Base-by-base conservation (phyloP, 2,888 invertebrate species). In the Fabriciana adippe region DNA sequence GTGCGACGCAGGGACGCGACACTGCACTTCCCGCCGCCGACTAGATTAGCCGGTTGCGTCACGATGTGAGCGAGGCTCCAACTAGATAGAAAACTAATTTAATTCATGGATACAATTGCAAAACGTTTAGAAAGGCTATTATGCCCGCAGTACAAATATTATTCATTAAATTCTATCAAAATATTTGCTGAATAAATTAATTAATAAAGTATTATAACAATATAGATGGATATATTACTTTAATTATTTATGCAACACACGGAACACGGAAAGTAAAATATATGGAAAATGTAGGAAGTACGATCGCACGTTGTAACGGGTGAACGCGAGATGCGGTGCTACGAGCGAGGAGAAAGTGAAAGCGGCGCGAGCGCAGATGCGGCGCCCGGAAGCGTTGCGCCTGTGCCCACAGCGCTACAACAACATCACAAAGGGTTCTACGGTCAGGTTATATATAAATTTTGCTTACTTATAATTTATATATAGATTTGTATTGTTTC, bases 21-120 rank as follows among this genome's bases (percentile, higher is more conserved):
- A 91, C 92, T 92, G 92, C 91, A 92, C 92, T 92, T 92, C 92
- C 92, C 92, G 92, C 91, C 89, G 87, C 90, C 90, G 88, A 89
- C 91, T 92, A 92, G 91, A 92, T 92, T 92, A 92, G 90, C 86
- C 86, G 88, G 89, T 92, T 92, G 90, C 92, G 92, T 92, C 91
- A 92, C 88, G 81, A 86, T 79, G 83, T 78, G 84, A 88, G 84
- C 84, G 80, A 78, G 76, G 81, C 79, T 79, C 81, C 80, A 79
- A 80, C 80, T 81, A 79, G 77, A 80, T 81, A 78, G 79, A 79
- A 79, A 83, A 83, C 80, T 81, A 80, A 83, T 82, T 79, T 82
- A 81, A 81, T 79, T 79, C 75, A 79, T 79, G 64, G 65, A 70
- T 70, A 55, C 64, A 64, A 69, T 68, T 68, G 57, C 66, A 64